Conservation (phyloP, 1,140 invertebrate genomes). For the Anthonomus grandis region DNA sequence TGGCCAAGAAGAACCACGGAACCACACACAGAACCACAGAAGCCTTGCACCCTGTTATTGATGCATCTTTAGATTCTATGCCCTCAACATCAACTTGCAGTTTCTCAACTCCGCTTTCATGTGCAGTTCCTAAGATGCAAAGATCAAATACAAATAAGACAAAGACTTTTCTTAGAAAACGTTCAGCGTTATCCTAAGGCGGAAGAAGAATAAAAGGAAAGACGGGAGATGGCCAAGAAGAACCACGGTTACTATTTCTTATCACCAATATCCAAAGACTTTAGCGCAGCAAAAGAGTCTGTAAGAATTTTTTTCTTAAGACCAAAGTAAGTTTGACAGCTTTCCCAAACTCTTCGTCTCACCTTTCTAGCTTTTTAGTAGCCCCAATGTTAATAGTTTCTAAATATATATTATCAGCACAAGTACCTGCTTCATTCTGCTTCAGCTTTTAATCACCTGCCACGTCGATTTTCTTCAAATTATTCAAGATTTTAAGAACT, state of each 20-base stretch:
- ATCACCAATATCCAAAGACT: conserved; percentile 71
- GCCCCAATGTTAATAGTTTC: conserved; percentile 71
- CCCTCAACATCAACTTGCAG: too few species aligned
- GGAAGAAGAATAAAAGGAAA: conserved; percentile 75
- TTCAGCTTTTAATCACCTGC: conserved; percentile 68
- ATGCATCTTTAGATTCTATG: too few species aligned
- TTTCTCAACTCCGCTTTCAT: too few species aligned
- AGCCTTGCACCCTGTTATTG: too few species aligned
- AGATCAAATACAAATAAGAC: too few species aligned
- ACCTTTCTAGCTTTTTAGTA: conserved; percentile 65
- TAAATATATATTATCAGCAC: conserved; percentile 74
- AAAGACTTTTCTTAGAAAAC: too few species aligned
- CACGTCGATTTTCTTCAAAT: conserved; percentile 71
- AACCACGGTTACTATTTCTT: too few species aligned
- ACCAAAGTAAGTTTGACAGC: conserved; percentile 71
- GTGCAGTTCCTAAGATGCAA: too few species aligned
- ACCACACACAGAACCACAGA: too few species aligned
- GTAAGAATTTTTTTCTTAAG: conserved; percentile 74
- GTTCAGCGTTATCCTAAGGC: conserved; percentile 71
- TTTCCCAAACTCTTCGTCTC: conserved; percentile 74
- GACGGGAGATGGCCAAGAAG: too few species aligned
- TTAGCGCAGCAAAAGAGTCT: conserved; percentile 67
- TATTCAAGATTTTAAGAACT: conserved; percentile 73
- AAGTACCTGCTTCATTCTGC: conserved; percentile 69
- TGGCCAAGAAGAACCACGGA: too few species aligned